Conservation (phyloP, 2,888 invertebrate genomes). For the Neria commutata region DNA sequence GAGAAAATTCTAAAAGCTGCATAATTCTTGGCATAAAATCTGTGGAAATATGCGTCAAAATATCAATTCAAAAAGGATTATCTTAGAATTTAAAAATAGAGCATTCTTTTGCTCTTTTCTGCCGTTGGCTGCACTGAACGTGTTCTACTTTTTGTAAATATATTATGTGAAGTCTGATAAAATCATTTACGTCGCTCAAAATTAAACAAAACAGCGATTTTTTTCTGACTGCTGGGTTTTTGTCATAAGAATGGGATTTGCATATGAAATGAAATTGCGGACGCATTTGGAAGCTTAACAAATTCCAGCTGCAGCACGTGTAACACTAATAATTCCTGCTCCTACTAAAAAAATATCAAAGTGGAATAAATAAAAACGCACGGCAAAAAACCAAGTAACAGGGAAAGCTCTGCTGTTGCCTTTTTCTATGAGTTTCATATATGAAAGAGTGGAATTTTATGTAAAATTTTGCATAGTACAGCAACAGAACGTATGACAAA, state of each 20-base stretch:
- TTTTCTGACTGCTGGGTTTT: constrained; percentile 16
- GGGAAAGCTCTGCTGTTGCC: background rate
- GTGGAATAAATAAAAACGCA: constrained; percentile 22
- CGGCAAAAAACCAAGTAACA: background rate
- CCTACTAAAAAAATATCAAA: constrained; percentile 19
- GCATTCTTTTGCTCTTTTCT: too few relatives aligned
- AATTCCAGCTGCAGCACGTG: constrained; percentile 4
- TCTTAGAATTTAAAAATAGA: too few relatives aligned
- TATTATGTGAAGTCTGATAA: too few relatives aligned
- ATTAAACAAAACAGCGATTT: background rate
- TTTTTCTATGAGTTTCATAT: background rate
- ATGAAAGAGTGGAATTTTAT: constrained; percentile 21
- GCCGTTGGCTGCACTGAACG: too few relatives aligned
- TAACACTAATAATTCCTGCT: constrained; percentile 9
- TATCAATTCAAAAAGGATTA: too few relatives aligned
- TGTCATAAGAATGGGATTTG: constrained; percentile 21
- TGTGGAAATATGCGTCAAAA: too few relatives aligned
- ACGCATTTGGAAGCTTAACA: constrained; percentile 3
- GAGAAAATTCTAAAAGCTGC: too few relatives aligned
- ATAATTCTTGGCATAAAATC: too few relatives aligned
- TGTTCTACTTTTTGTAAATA: too few relatives aligned
- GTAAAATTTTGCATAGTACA: too few relatives aligned
- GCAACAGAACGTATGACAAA: constrained; percentile 14
- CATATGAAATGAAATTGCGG: constrained; percentile 14
- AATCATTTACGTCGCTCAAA: background rate